Evolutionary conservation across 2,113 vertebrate species (phyloP).

Genomic region (Butorides virescens): DNA sequence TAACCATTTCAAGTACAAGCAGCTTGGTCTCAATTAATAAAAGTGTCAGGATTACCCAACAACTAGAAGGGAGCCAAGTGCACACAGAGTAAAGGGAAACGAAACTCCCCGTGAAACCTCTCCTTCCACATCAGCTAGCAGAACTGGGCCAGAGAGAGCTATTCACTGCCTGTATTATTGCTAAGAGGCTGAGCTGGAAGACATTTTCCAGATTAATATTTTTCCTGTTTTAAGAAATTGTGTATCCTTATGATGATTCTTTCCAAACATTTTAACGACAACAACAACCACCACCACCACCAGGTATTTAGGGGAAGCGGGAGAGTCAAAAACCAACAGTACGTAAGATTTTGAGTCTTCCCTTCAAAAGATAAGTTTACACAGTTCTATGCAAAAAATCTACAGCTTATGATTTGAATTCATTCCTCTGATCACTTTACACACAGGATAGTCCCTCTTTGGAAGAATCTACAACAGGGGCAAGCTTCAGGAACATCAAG

Average conservation of each 20-base stretch:
- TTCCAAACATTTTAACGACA: not conserved
- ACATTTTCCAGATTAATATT: not conserved
- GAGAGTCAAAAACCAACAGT: not conserved
- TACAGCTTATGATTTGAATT: not conserved
- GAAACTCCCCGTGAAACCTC: not conserved
- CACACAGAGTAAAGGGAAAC: not conserved
- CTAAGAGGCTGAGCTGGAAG: not conserved
- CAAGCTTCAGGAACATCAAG: not conserved
- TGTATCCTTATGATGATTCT: not conserved
- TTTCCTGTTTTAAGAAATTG: not conserved
- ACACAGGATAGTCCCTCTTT: not conserved
- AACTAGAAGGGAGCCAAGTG: not conserved
- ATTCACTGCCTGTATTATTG: not conserved
- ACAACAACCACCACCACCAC: not conserved
- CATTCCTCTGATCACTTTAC: not conserved
- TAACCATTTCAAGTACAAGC: not conserved
- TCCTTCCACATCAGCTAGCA: not conserved
- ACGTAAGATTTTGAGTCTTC: not conserved
- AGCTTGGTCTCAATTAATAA: not conserved
- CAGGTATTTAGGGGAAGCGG: not conserved
- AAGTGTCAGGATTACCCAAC: not conserved
- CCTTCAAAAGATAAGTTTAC: not conserved
- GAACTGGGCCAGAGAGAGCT: not conserved
- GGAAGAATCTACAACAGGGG: not conserved
- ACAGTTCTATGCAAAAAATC: not conserved